Evolutionary conservation across 2,797 vertebrate genomes (phyloP).

Genomic region (Pagetopsis macropterus): DNA sequence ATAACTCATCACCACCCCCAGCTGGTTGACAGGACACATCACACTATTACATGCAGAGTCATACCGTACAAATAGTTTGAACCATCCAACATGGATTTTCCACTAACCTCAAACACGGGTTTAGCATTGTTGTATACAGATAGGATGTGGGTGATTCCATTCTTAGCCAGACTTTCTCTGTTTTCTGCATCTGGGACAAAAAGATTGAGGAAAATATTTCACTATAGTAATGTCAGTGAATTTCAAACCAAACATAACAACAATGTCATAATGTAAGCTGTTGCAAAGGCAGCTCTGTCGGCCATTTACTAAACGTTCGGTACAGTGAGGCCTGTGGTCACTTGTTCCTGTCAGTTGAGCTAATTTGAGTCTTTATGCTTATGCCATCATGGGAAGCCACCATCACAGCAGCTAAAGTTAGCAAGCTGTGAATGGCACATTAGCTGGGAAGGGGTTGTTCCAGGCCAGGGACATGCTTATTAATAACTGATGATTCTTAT

Average conservation of each 20-base stretch:
- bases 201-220: constrained; percentile 13
- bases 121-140: constrained; percentile 88
- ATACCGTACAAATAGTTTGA: background rate
- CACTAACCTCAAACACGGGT: constrained; percentile 86
- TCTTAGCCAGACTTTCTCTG: constrained; percentile 80
- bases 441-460: constrained; percentile 25
- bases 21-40: constrained; percentile 61
- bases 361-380: constrained; percentile 67
- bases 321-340: constrained; percentile 27
- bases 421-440: constrained; percentile 46
- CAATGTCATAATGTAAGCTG: background rate
- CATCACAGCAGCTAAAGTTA: constrained; percentile 68
- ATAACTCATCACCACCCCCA: constrained; percentile 71
- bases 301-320: constrained; percentile 18
- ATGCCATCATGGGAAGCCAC: constrained; percentile 33
- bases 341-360: constrained; percentile 52
- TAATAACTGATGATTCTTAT: background rate
- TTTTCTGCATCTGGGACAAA: constrained; percentile 87
- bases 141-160: constrained; percentile 90
- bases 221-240: background rate
- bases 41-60: constrained; percentile 27
- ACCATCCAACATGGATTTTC: constrained; percentile 12
- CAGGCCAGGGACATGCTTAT: constrained; percentile 7
- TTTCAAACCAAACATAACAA: constrained; percentile 8
- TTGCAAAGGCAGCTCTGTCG: constrained; percentile 12